These are phyloP conservation scores for Montipora foliosa DNA, from an alignment of 64 coral and sea anemone species.

Conservation along the genomic window DNA sequence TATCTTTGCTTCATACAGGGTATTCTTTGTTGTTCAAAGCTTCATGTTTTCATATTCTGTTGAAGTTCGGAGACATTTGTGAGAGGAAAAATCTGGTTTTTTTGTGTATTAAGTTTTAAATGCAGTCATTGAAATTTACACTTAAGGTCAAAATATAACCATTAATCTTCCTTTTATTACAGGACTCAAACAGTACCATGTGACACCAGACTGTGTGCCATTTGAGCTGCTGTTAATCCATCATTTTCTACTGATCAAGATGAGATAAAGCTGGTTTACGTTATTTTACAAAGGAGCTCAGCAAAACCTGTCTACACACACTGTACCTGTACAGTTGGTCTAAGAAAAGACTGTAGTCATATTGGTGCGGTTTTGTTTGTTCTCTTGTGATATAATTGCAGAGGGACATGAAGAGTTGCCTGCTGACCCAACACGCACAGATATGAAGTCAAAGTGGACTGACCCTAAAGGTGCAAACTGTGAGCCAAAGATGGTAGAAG, in stretches of 20 bases:
- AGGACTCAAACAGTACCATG: slow-evolving; percentile 60
- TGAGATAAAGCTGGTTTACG: slow-evolving; percentile 36
- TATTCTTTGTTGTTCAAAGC: too few species aligned
- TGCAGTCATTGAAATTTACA: too few species aligned
- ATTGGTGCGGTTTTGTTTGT: slow-evolving; percentile 57
- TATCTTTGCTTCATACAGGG: neutral
- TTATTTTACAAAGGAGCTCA: slow-evolving; percentile 24
- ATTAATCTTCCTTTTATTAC: neutral
- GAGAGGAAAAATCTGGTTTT: neutral
- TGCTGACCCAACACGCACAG: slow-evolving; percentile 46
- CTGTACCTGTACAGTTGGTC: slow-evolving; percentile 51
- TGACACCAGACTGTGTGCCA: slow-evolving; percentile 47
- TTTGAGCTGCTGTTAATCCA: slow-evolving; percentile 37
- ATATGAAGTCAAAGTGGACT: slow-evolving; percentile 44
- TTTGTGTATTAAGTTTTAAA: too few species aligned
- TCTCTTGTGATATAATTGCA: slow-evolving; percentile 51
- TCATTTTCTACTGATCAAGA: slow-evolving; percentile 56
- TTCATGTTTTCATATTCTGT: too few species aligned
- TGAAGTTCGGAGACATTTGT: too few species aligned
- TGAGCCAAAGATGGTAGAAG: slow-evolving; percentile 69
- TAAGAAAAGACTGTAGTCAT: slow-evolving; percentile 57
- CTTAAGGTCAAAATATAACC: too few species aligned
- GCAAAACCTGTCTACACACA: slow-evolving; percentile 31
- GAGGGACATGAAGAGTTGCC: slow-evolving; percentile 38
- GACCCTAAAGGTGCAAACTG: slow-evolving; percentile 62